phyloP scores from a whole-genome alignment of 2,888 invertebrate species.

The Pomacea canaliculata region DNA sequence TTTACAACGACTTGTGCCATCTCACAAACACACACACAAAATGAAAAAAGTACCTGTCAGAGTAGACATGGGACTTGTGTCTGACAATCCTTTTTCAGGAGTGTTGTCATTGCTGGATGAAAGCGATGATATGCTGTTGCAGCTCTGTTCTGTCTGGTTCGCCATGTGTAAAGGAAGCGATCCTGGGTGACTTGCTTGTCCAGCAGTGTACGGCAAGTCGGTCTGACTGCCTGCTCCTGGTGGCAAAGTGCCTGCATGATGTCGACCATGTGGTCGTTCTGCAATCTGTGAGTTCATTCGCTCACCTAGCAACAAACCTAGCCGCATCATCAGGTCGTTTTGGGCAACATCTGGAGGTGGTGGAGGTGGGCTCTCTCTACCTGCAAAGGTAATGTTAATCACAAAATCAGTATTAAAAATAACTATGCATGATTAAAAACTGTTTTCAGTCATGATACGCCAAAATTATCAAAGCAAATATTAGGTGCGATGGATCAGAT shows the following conservation, averaged over 20 bases:
- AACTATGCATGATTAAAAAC: neutral
- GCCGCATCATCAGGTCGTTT: constrained; percentile 85
- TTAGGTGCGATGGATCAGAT: no score
- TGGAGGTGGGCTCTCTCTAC: constrained; percentile 59
- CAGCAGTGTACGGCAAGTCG: constrained; percentile 12
- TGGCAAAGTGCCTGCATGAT: constrained; percentile 26
- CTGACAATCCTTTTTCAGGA: constrained; percentile 80
- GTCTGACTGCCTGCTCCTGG: constrained; percentile 4
- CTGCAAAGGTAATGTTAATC: constrained; percentile 27
- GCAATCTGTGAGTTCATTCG: constrained; percentile 67
- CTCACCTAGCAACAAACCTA: constrained; percentile 85
- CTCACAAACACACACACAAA: neutral
- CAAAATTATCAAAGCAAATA: neutral
- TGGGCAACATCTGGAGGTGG: constrained; percentile 74
- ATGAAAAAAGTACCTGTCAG: constrained; percentile 76
- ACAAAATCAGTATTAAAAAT: no score
- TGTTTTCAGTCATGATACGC: neutral
- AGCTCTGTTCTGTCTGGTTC: constrained; percentile 66
- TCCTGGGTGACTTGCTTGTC: neutral
- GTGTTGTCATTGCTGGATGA: constrained; percentile 74
- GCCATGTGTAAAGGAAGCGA: constrained; percentile 17
- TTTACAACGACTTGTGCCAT: neutral
- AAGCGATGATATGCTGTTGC: constrained; percentile 74
- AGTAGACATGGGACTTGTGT: constrained; percentile 91
- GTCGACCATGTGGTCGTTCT: constrained; percentile 27